phyloP scores from a whole-genome alignment of 2,888 invertebrate species.

The Neocrepidodera transversa region DNA sequence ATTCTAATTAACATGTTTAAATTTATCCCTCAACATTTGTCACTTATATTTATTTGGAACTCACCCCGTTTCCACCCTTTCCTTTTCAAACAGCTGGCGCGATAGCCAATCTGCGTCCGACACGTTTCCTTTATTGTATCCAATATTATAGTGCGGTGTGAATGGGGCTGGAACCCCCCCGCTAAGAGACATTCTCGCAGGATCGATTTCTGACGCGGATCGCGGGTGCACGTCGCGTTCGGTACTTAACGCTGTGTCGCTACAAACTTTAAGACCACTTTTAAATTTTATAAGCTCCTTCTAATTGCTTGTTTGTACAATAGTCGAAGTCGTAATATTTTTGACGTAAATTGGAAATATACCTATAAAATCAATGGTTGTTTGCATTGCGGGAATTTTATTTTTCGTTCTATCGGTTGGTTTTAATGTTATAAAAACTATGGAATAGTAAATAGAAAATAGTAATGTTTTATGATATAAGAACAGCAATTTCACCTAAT shows the following conservation, averaged over 20 bases:
- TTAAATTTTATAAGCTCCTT: constrained; percentile 44
- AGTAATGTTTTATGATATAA: no score
- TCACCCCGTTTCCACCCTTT: background rate
- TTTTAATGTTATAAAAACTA: no score
- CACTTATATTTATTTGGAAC: constrained; percentile 7
- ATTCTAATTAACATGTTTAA: no score
- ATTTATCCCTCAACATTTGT: no score
- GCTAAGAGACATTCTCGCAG: constrained; percentile 51
- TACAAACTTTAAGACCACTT: constrained; percentile 40
- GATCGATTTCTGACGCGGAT: constrained; percentile 50
- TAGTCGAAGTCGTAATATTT: constrained; percentile 38
- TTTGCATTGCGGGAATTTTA: constrained; percentile 28
- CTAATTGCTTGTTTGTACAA: constrained; percentile 46
- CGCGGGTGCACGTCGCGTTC: constrained; percentile 35
- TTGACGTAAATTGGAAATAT: constrained; percentile 46
- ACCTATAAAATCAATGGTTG: constrained; percentile 47
- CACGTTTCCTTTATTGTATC: constrained; percentile 13
- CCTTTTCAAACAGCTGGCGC: background rate
- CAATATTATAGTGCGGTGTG: constrained; percentile 10
- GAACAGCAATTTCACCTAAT: no score
- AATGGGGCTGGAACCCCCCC: constrained; percentile 46
- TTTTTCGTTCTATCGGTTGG: background rate
- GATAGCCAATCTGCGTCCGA: background rate
- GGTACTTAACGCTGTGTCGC: constrained; percentile 35
- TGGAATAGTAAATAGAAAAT: no score